phyloP scores from a whole-genome alignment of 2,888 invertebrate genomes.

The Dendrolimus houi region DNA sequence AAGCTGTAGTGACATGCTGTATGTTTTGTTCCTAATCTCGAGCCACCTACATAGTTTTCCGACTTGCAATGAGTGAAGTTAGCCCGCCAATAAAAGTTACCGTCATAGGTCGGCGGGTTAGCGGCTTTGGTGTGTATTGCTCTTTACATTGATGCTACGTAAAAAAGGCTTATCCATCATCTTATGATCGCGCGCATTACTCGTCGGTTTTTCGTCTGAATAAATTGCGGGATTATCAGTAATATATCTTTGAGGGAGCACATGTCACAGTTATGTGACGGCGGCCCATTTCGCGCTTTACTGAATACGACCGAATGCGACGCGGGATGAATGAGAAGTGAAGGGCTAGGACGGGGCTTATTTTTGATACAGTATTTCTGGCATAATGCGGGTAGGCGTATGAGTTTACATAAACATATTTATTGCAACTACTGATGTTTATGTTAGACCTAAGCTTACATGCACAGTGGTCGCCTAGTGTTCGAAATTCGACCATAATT shows the following conservation, averaged over 20 bases:
- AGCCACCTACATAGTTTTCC: too few species aligned
- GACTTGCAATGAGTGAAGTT: too few species aligned
- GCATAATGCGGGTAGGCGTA: neutral
- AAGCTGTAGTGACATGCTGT: too few species aligned
- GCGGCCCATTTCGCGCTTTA: neutral
- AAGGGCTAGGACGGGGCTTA: neutral
- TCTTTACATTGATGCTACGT: too few species aligned
- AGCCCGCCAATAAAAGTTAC: too few species aligned
- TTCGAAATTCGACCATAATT: too few species aligned
- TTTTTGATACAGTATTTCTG: neutral
- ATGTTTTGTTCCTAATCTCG: too few species aligned
- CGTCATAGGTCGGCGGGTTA: too few species aligned
- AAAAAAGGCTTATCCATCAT: neutral
- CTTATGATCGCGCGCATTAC: neutral
- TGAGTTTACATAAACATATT: constrained; percentile 7
- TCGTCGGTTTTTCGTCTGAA: constrained; percentile 12
- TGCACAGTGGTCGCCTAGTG: too few species aligned
- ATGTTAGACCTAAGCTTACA: neutral
- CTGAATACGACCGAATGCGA: neutral
- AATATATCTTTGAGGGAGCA: constrained; percentile 24
- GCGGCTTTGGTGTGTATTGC: too few species aligned
- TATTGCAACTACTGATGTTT: neutral
- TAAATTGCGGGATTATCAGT: constrained; percentile 39
- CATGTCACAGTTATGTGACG: neutral
- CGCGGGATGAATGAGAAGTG: neutral